These are phyloP conservation scores for Gerris lacustris DNA, from an alignment of 2,888 invertebrate species.

Conservation along the genomic window DNA sequence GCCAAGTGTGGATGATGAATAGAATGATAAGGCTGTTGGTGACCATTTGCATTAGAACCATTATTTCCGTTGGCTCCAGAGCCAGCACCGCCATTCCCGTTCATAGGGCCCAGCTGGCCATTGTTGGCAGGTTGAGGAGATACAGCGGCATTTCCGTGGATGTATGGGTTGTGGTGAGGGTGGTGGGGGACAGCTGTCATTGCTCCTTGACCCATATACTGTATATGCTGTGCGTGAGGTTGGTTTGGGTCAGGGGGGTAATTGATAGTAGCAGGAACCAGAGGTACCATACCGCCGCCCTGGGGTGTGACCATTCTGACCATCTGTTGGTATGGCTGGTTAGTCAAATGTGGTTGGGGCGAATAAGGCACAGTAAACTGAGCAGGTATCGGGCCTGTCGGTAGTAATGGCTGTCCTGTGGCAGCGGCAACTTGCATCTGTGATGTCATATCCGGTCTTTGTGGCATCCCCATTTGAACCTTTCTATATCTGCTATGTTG, in stretches of 20 bases:
- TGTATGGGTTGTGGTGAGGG: conserved; percentile 23
- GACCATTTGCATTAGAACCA: conserved; percentile 1
- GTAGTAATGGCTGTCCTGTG: conserved; percentile 73
- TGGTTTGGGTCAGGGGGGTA: conserved; percentile 45
- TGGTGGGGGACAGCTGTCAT: conserved; percentile 26
- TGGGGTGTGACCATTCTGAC: conserved; percentile 46
- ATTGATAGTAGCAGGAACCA: conserved; percentile 31
- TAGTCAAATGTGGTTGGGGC: conserved; percentile 36
- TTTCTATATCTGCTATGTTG: conserved; percentile 37
- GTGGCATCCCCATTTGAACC: conserved; percentile 37
- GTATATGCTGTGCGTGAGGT: conserved; percentile 36
- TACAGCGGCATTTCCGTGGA: conserved; percentile 27
- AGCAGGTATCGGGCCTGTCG: conserved; percentile 55
- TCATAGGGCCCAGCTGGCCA: conserved; percentile 33
- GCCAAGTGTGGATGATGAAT: not conserved
- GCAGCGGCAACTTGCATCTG: conserved; percentile 65
- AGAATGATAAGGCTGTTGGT: not conserved
- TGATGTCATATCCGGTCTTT: conserved; percentile 44
- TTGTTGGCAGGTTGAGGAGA: conserved; percentile 35
- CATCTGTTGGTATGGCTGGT: conserved; percentile 41
- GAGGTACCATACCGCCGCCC: conserved; percentile 33
- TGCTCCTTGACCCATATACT: conserved; percentile 42
- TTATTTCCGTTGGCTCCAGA: conserved; percentile 12
- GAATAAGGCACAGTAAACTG: conserved; percentile 34
- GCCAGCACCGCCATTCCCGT: conserved; percentile 31